Percentiles rank a stretch among this genome's conserved stretches.
Conservation (phyloP, 2,113 vertebrate genomes). For the Suricata suricatta region DNA sequence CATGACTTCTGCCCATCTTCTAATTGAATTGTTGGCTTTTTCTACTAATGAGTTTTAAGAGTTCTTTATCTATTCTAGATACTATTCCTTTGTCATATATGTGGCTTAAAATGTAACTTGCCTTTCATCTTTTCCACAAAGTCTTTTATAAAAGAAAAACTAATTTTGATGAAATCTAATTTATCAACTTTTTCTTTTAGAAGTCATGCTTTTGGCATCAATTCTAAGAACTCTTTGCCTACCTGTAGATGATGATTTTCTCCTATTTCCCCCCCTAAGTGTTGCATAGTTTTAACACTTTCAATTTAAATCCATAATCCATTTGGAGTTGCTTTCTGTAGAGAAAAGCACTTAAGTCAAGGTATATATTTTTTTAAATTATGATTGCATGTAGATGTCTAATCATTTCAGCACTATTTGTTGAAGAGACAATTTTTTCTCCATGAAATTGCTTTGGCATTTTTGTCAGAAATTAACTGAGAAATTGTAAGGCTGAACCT, state of each 20-base stretch:
- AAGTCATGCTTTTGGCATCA: background rate
- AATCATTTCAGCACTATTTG: background rate
- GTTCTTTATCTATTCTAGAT: background rate
- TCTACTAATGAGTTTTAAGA: background rate
- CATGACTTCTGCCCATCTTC: background rate
- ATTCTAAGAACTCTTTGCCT: background rate
- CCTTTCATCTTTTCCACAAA: background rate
- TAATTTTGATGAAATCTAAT: background rate
- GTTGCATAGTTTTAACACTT: background rate
- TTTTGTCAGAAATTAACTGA: background rate
- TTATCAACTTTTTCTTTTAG: background rate
- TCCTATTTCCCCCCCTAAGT: background rate
- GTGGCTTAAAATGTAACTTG: background rate
- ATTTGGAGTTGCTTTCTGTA: background rate
- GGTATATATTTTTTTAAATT: background rate
- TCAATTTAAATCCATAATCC: background rate
- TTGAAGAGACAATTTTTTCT: background rate
- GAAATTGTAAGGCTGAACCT: too few species aligned
- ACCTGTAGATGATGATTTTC: background rate
- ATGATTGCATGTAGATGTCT: background rate
- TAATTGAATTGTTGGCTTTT: background rate
- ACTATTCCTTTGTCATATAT: background rate
- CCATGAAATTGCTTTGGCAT: background rate
- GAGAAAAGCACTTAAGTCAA: background rate
- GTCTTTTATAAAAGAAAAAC: background rate